Percentiles rank a stretch among this genome's conserved stretches.
These are phyloP conservation scores for Nowickia ferox DNA, from an alignment of 2,888 invertebrate species.

Conservation along the genomic window DNA sequence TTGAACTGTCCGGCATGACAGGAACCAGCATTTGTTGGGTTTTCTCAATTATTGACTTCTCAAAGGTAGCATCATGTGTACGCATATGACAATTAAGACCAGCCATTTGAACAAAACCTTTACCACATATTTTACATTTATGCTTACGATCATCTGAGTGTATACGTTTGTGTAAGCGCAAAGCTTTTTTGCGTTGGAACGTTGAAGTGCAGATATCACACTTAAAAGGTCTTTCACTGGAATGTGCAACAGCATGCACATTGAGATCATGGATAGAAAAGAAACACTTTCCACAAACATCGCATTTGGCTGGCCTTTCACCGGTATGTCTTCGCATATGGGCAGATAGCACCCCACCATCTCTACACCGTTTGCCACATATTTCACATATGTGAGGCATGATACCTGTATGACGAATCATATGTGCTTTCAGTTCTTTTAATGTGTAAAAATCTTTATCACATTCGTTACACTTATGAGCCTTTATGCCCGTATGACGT, in stretches of 20 bases:
- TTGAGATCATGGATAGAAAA: conserved; percentile 80
- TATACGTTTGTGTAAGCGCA: conserved; percentile 79
- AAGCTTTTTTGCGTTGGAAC: conserved; percentile 80
- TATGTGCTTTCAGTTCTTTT: conserved; percentile 78
- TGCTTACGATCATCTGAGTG: conserved; percentile 79
- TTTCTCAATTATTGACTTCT: conserved; percentile 37
- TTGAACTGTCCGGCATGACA: conserved; percentile 9
- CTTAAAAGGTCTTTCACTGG: conserved; percentile 77
- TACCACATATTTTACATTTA: conserved; percentile 79
- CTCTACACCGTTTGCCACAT: conserved; percentile 79
- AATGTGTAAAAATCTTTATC: conserved; percentile 79
- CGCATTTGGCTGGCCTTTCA: conserved; percentile 79
- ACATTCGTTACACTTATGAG: conserved; percentile 79
- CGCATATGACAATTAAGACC: conserved; percentile 80
- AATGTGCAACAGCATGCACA: conserved; percentile 80
- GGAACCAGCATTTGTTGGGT: not conserved
- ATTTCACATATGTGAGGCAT: conserved; percentile 80
- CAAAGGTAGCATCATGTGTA: conserved; percentile 74
- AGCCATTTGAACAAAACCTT: conserved; percentile 80
- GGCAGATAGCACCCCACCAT: conserved; percentile 79
- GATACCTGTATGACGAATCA: conserved; percentile 79
- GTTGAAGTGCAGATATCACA: conserved; percentile 77
- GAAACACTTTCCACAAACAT: conserved; percentile 79
- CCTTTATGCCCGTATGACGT: conserved; percentile 80
- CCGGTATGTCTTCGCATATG: conserved; percentile 80